phyloP scores from a whole-genome alignment of 2,797 vertebrate species.

The Sylvia borin region DNA sequence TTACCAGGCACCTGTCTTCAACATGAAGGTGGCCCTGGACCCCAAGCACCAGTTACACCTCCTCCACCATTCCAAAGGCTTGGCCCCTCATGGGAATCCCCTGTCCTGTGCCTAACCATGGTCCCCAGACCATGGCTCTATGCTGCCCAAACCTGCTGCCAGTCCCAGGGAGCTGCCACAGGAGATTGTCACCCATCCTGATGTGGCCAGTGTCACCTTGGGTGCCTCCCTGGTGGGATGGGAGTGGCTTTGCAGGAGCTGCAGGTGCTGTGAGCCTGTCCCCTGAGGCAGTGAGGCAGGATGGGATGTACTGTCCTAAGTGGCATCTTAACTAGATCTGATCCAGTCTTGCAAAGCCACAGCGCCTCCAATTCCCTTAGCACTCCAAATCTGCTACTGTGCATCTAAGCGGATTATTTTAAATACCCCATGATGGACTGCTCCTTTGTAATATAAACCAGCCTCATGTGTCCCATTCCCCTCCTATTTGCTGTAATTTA shows the following conservation, averaged over 20 bases:
- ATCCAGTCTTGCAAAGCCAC: slow-evolving; percentile 65
- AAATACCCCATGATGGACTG: slow-evolving; percentile 72
- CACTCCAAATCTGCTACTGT: slow-evolving; percentile 70
- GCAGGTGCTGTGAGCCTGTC: background rate
- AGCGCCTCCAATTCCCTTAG: slow-evolving; percentile 69
- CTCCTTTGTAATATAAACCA: slow-evolving; percentile 72
- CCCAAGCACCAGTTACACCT: background rate
- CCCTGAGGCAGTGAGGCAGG: background rate
- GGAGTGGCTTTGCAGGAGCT: background rate
- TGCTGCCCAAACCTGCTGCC: background rate
- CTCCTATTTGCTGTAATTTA: slow-evolving; percentile 66
- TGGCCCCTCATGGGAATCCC: background rate
- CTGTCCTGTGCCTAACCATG: background rate
- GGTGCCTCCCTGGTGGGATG: background rate
- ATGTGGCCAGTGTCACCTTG: background rate
- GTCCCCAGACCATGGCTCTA: background rate
- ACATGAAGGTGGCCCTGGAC: background rate
- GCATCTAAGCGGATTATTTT: slow-evolving; percentile 72
- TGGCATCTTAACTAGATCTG: slow-evolving; percentile 64
- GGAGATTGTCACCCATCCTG: background rate
- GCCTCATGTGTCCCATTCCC: slow-evolving; percentile 61
- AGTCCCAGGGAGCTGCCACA: background rate
- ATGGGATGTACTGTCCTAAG: slow-evolving; percentile 50
- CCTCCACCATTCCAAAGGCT: background rate
- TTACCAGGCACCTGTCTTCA: background rate